Evolutionary conservation across 2,113 vertebrate species (phyloP).

Genomic region (Campylomormyrus tamandua): DNA sequence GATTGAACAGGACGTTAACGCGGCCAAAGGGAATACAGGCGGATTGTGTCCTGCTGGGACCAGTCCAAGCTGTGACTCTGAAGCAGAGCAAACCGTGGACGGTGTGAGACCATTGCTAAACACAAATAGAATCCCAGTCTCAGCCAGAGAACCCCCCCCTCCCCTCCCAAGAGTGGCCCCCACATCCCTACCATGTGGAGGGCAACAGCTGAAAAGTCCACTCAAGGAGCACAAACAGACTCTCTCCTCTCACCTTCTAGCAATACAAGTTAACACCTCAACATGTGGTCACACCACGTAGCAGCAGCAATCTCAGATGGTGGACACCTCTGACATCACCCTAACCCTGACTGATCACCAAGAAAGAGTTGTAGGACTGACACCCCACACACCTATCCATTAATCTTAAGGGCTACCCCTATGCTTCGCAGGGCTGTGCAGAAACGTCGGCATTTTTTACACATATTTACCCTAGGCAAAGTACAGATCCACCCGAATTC

Average conservation of each 20-base stretch:
- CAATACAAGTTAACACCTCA: neutral
- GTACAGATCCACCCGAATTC: neutral
- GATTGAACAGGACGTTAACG: neutral
- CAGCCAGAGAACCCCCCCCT: neutral
- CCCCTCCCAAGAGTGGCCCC: neutral
- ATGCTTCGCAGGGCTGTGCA: neutral
- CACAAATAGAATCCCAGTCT: neutral
- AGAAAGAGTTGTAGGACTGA: neutral
- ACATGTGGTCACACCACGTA: neutral
- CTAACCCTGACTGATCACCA: neutral
- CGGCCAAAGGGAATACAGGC: neutral
- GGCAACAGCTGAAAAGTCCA: neutral
- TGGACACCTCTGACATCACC: neutral
- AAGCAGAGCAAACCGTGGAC: neutral
- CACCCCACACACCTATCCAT: neutral
- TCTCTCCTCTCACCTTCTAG: neutral
- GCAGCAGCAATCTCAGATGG: neutral
- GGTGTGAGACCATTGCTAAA: neutral
- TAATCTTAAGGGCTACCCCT: neutral
- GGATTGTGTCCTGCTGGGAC: neutral
- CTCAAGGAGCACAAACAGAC: neutral
- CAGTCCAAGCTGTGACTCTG: neutral
- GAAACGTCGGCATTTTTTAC: neutral
- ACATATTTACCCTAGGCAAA: neutral
- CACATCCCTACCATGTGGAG: neutral